Percentiles rank a stretch among this genome's conserved stretches.
phyloP scores from a whole-genome alignment of 2,888 invertebrate species.

The Mythimna lalbum region DNA sequence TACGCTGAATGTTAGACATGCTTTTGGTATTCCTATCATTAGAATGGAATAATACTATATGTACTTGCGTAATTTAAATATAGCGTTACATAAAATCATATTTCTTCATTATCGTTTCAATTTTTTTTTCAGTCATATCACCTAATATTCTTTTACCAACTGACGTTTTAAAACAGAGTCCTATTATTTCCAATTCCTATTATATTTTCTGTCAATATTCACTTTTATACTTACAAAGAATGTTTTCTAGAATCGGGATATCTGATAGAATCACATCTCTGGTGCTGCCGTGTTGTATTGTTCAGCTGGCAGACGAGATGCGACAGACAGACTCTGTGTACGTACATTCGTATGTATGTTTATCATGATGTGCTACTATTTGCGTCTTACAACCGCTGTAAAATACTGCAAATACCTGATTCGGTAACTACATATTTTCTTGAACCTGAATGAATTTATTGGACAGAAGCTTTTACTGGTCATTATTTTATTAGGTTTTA shows the following conservation, averaged over 20 bases:
- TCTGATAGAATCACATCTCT: constrained; percentile 31
- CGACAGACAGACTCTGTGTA: constrained; percentile 48
- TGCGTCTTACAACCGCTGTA: constrained; percentile 20
- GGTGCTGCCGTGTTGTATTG: constrained; percentile 38
- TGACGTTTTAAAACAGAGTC: neutral
- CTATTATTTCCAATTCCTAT: neutral
- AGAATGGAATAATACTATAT: neutral
- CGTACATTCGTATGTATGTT: constrained; percentile 33
- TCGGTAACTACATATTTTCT: constrained; percentile 9
- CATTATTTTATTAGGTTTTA: neutral
- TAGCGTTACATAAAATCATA: neutral
- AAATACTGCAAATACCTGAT: constrained; percentile 28
- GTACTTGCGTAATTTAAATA: neutral
- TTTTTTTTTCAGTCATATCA: neutral
- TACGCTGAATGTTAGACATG: constrained; percentile 5
- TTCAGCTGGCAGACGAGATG: constrained; percentile 51
- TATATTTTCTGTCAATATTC: neutral
- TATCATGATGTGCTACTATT: constrained; percentile 42
- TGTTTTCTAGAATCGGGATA: constrained; percentile 16
- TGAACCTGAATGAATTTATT: constrained; percentile 8
- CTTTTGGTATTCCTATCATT: neutral
- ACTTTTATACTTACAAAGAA: constrained; percentile 6
- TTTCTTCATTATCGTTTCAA: neutral
- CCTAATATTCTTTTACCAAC: neutral
- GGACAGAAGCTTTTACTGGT: constrained; percentile 12